phyloP scores from a whole-genome alignment of 2,797 vertebrate genomes.

The Morelia viridis region DNA sequence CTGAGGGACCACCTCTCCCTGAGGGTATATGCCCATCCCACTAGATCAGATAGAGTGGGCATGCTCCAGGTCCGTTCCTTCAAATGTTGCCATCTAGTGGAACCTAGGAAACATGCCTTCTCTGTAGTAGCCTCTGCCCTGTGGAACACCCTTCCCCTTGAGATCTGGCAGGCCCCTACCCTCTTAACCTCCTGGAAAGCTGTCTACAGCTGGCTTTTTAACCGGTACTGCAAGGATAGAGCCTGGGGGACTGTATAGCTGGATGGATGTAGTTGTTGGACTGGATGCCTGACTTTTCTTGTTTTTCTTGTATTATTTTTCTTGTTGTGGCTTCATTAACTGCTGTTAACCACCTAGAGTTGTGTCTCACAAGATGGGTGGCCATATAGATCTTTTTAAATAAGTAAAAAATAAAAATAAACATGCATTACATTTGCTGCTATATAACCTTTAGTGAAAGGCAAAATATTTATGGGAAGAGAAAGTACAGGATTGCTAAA shows the following conservation, averaged over 20 bases:
- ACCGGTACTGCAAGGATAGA: neutral
- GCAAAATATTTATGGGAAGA: neutral
- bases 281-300: neutral
- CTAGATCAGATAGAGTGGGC: neutral
- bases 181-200: neutral
- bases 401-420: neutral
- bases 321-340: neutral
- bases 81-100: neutral
- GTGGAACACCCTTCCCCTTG: neutral
- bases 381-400: neutral
- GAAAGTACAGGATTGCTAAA: neutral
- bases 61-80: neutral
- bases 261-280: neutral
- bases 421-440: neutral
- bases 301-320: neutral
- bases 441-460: neutral
- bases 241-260: neutral
- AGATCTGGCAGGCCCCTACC: neutral
- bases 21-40: neutral
- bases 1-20: neutral
- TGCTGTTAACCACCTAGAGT: neutral
- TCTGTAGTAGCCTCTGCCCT: neutral
- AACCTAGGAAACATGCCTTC: neutral
- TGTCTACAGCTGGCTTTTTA: neutral
- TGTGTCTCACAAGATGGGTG: neutral